These are phyloP conservation scores for Mastacembelus armatus DNA, from an alignment of 2,797 vertebrate species.

Conservation along the genomic window DNA sequence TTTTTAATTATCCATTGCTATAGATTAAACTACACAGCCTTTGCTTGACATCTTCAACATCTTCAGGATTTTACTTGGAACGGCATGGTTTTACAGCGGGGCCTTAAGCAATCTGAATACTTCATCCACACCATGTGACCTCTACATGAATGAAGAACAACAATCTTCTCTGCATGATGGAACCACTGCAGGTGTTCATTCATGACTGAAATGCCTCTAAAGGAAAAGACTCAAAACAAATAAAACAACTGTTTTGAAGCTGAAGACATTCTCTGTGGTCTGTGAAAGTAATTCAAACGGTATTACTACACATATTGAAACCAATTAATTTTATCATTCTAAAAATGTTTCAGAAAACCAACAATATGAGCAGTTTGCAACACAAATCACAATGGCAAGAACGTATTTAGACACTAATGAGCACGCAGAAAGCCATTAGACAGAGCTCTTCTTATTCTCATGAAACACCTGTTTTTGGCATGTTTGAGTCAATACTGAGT, in stretches of 20 bases:
- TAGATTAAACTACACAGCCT: background rate
- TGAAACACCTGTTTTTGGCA: conserved; percentile 2
- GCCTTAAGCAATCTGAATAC: background rate
- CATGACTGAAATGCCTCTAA: conserved; percentile 6
- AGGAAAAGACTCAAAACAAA: conserved; percentile 27
- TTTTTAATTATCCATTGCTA: too few species aligned
- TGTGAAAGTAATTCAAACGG: conserved; percentile 41
- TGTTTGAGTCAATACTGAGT: background rate
- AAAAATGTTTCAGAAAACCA: conserved; percentile 34
- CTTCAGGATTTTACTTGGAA: too few species aligned
- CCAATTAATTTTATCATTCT: conserved; percentile 27
- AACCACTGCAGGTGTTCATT: background rate
- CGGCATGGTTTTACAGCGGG: background rate
- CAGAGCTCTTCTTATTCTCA: conserved; percentile 14
- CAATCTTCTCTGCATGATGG: background rate
- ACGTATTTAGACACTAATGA: conserved; percentile 24
- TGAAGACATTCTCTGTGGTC: background rate
- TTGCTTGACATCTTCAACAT: too few species aligned
- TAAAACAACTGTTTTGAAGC: conserved; percentile 12
- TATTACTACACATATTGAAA: conserved; percentile 42
- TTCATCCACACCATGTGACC: background rate
- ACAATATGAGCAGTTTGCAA: conserved; percentile 6
- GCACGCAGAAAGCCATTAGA: conserved; percentile 3
- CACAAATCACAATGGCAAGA: conserved; percentile 10
- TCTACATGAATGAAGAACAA: background rate